Percentiles rank a stretch among this genome's conserved stretches.
These are phyloP conservation scores for Anneissia japonica DNA, from an alignment of 35 echinoderm and acorn worm species.

Conservation along the genomic window DNA sequence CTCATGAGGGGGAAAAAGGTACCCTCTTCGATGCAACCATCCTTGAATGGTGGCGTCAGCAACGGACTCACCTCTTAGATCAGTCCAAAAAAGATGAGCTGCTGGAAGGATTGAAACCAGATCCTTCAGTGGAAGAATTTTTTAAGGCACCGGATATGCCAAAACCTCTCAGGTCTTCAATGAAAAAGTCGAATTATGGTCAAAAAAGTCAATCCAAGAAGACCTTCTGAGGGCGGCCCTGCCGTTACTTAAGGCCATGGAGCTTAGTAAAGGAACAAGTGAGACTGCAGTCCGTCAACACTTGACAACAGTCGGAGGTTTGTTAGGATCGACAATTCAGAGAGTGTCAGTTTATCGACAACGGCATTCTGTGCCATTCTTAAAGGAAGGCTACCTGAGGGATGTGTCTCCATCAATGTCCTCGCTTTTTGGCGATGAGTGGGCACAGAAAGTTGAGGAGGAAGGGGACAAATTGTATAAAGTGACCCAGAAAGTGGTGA, in stretches of 20 bases:
- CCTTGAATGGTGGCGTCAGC: slow-evolving; percentile 9
- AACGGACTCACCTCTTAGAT: slow-evolving; percentile 8
- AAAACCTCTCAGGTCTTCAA: too few species aligned
- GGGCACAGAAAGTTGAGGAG: slow-evolving; percentile 18
- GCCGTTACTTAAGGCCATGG: too few species aligned
- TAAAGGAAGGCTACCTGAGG: slow-evolving; percentile 13
- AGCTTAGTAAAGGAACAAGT: too few species aligned
- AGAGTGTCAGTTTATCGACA: slow-evolving; percentile 4
- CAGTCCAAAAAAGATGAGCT: slow-evolving; percentile 23
- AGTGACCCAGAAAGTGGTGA: slow-evolving; percentile 20
- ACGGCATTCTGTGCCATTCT: background rate
- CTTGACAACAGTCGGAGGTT: background rate
- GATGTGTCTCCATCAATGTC: slow-evolving; percentile 1
- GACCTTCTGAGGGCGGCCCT: background rate
- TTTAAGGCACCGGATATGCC: too few species aligned
- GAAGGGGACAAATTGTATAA: slow-evolving; percentile 1
- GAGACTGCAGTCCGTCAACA: too few species aligned
- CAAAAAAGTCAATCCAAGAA: slow-evolving; percentile 3
- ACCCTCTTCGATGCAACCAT: background rate
- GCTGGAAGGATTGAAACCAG: background rate
- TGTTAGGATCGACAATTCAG: background rate
- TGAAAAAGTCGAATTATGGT: background rate
- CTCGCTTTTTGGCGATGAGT: slow-evolving; percentile 1
- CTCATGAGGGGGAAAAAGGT: slow-evolving; percentile 10
- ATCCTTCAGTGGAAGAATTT: slow-evolving; percentile 11